A percentile compares a stretch with the other conserved stretches of the same genome.
These are phyloP conservation scores for Himantopus leucocephalus DNA, from an alignment of 2,113 vertebrate genomes.

Conservation along the genomic window DNA sequence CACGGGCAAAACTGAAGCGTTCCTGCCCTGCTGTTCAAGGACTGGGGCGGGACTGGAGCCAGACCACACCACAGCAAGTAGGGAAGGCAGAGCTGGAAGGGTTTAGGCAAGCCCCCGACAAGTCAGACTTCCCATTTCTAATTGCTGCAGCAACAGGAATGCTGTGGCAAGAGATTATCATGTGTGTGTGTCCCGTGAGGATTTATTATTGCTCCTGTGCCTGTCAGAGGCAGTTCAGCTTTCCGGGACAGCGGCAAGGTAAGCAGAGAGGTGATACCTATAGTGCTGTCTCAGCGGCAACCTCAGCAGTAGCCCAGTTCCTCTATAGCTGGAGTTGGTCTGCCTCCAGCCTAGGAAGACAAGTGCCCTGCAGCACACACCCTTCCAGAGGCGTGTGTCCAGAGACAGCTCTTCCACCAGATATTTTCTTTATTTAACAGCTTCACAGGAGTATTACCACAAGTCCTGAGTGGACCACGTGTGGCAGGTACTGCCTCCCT, in stretches of 20 bases:
- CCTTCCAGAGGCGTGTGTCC: too few species aligned
- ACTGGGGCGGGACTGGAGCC: neutral
- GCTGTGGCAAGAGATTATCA: neutral
- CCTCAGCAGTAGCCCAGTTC: neutral
- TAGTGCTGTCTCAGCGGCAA: neutral
- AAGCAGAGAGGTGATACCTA: neutral
- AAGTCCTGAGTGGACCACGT: neutral
- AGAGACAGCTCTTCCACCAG: neutral
- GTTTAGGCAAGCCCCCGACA: neutral
- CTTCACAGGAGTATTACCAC: neutral
- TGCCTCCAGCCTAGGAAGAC: neutral
- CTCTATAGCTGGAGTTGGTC: neutral
- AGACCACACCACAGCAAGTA: neutral
- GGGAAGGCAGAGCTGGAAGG: neutral
- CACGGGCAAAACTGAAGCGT: neutral
- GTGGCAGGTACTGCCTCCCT: neutral
- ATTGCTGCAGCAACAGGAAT: neutral
- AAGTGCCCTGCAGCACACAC: neutral
- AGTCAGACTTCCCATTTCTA: neutral
- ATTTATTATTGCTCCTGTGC: neutral
- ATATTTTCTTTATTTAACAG: neutral
- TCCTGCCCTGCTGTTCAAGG: neutral
- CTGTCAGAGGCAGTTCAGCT: neutral
- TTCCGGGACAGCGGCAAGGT: neutral
- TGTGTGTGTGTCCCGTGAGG: rapidly evolving